A percentile compares a stretch with the other conserved stretches of the same genome.
Evolutionary conservation across 2,797 vertebrate genomes (phyloP).

Genomic region (Allobates femoralis): DNA sequence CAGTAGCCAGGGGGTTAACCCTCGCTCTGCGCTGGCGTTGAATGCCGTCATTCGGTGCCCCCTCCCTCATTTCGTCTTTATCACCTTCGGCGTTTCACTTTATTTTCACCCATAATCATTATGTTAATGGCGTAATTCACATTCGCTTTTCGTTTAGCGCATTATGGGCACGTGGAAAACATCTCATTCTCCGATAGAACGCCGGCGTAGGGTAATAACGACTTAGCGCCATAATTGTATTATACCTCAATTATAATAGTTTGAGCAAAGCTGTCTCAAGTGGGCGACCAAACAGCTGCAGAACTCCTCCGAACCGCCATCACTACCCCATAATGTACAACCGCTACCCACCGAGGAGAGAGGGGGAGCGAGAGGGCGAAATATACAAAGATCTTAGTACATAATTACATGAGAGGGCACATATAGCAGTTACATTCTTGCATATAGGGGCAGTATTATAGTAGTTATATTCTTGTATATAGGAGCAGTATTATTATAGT

Average conservation of each 20-base stretch:
- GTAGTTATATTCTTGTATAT: neutral
- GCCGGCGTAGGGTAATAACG: conserved; percentile 68
- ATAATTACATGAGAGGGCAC: too few relatives aligned
- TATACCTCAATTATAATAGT: conserved; percentile 73
- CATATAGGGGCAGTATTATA: too few relatives aligned
- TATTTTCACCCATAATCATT: conserved; percentile 55
- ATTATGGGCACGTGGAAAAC: conserved; percentile 34
- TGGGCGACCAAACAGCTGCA: conserved; percentile 66
- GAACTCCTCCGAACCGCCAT: conserved; percentile 63
- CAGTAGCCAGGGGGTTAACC: neutral
- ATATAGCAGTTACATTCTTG: too few relatives aligned
- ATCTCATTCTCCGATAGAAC: conserved; percentile 66
- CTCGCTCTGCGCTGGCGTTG: neutral
- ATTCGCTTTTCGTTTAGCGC: conserved; percentile 50
- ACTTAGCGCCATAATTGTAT: conserved; percentile 70
- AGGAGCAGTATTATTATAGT: conserved; percentile 17
- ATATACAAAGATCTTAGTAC: neutral
- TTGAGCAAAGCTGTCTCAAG: conserved; percentile 71
- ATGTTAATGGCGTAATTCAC: conserved; percentile 49
- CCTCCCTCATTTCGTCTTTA: conserved; percentile 5
- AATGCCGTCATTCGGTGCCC: neutral
- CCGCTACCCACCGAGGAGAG: neutral
- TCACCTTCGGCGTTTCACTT: conserved; percentile 42
- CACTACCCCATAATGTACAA: conserved; percentile 58
- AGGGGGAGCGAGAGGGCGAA: neutral